Conservation (phyloP, 1,140 invertebrate genomes). For the Drosophila aff. region DNA sequence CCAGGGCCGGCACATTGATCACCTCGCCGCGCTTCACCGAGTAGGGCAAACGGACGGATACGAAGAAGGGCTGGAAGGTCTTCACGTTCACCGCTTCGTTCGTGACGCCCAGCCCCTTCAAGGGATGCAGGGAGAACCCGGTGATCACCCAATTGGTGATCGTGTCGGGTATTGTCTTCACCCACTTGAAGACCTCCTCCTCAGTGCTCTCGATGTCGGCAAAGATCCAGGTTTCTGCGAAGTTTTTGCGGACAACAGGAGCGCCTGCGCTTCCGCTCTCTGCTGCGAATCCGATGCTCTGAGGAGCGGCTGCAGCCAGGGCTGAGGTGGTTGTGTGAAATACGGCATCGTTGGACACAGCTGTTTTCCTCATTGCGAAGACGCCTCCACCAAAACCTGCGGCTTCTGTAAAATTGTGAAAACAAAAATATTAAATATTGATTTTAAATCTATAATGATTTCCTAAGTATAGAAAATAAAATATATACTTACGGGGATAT, state of each 20-base stretch:
- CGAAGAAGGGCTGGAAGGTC: constrained; percentile 95
- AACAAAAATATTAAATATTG: background rate
- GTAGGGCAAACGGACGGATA: constrained; percentile 92
- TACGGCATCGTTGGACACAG: background rate
- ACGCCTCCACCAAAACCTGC: background rate
- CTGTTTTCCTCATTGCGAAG: constrained; percentile 53
- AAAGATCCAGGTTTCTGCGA: constrained; percentile 81
- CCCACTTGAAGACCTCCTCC: constrained; percentile 83
- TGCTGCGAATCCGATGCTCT: background rate
- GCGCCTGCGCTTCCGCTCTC: background rate
- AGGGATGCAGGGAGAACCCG: constrained; percentile 95
- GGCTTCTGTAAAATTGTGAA: constrained; percentile 19
- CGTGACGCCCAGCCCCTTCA: constrained; percentile 93
- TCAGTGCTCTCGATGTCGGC: constrained; percentile 72
- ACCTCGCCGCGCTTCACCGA: constrained; percentile 90
- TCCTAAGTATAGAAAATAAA: background rate
- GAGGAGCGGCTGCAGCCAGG: background rate
- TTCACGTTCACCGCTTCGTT: constrained; percentile 90
- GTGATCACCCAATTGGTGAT: constrained; percentile 97
- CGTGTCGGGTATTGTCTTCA: constrained; percentile 90
- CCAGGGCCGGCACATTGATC: constrained; percentile 76
- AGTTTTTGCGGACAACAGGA: constrained; percentile 65
- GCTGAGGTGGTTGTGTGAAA: constrained; percentile 3
- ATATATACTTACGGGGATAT: constrained; percentile 40
- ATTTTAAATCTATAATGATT: background rate